A percentile compares a stretch with the other conserved stretches of the same genome.
Conservation (phyloP, 1,140 invertebrate species). For the Marisa cornuarietis region DNA sequence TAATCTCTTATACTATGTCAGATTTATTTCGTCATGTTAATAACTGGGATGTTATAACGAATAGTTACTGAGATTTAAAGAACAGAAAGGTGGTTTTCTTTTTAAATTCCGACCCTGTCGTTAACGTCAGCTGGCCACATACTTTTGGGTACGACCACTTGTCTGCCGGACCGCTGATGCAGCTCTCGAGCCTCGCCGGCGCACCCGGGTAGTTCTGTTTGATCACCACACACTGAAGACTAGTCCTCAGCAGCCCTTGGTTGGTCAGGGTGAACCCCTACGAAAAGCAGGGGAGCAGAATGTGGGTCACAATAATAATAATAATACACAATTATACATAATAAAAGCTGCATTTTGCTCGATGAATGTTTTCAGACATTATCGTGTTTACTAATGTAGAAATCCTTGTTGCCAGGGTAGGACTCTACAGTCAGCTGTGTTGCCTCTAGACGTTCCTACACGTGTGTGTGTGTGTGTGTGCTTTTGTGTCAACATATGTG, state of each 20-base stretch:
- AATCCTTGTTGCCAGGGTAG: too few relatives aligned
- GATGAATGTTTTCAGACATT: too few relatives aligned
- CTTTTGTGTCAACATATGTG: too few relatives aligned
- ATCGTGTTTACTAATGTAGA: too few relatives aligned
- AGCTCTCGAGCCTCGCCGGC: constrained; percentile 30
- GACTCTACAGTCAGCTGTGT: too few relatives aligned
- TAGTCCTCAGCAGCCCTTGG: constrained; percentile 29
- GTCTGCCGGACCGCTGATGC: constrained; percentile 32
- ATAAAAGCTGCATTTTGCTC: too few relatives aligned
- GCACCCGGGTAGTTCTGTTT: constrained; percentile 23
- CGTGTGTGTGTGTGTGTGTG: too few relatives aligned
- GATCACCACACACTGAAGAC: constrained; percentile 41
- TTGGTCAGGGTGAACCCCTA: constrained; percentile 38
- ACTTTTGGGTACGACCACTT: constrained; percentile 41
- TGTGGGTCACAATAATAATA: too few relatives aligned
- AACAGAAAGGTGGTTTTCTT: background rate
- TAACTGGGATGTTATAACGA: background rate
- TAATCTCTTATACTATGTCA: background rate
- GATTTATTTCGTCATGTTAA: background rate
- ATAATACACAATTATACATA: too few relatives aligned
- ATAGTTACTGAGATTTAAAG: background rate
- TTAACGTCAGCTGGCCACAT: background rate
- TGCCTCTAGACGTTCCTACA: too few relatives aligned
- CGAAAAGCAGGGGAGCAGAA: background rate
- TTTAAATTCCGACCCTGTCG: background rate